phyloP scores from a whole-genome alignment of 2,888 invertebrate species.

The Mechanitis mazaeus region DNA sequence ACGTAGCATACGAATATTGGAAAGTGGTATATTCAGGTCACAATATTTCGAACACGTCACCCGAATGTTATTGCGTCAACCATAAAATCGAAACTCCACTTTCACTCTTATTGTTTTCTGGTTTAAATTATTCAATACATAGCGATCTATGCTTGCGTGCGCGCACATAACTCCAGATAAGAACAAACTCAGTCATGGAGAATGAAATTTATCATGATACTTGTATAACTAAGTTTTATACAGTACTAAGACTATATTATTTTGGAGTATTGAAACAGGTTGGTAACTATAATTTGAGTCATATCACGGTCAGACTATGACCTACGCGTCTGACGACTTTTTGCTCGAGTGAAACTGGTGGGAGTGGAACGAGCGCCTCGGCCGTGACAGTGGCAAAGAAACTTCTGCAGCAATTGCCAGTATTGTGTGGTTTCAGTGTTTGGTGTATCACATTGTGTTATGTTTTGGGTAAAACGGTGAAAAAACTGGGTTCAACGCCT shows the following conservation, averaged over 20 bases:
- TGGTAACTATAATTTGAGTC: neutral
- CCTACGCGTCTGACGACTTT: constrained; percentile 33
- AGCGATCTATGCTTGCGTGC: constrained; percentile 29
- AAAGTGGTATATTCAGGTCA: constrained; percentile 16
- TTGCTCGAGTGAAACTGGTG: constrained; percentile 37
- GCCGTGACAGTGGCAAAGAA: constrained; percentile 44
- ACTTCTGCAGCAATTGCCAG: constrained; percentile 26
- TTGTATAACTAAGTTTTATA: too few relatives aligned
- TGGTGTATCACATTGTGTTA: constrained; percentile 31
- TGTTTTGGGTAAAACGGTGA: constrained; percentile 31
- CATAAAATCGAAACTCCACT: constrained; percentile 16
- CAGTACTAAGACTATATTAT: too few relatives aligned
- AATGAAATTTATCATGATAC: neutral
- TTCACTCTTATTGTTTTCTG: constrained; percentile 25
- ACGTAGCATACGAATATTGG: constrained; percentile 11
- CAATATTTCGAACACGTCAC: constrained; percentile 13
- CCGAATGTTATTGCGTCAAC: constrained; percentile 21
- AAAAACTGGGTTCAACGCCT: constrained; percentile 36
- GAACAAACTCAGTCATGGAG: neutral
- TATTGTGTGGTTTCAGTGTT: constrained; percentile 20
- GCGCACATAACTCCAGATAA: constrained; percentile 35
- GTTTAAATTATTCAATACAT: constrained; percentile 19
- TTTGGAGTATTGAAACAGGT: too few relatives aligned
- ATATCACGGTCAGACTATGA: constrained; percentile 31
- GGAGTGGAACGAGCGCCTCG: constrained; percentile 31